A percentile compares a stretch with the other conserved stretches of the same genome.
phyloP scores from a whole-genome alignment of 2,888 invertebrate genomes.

The Dioctria rufipes region DNA sequence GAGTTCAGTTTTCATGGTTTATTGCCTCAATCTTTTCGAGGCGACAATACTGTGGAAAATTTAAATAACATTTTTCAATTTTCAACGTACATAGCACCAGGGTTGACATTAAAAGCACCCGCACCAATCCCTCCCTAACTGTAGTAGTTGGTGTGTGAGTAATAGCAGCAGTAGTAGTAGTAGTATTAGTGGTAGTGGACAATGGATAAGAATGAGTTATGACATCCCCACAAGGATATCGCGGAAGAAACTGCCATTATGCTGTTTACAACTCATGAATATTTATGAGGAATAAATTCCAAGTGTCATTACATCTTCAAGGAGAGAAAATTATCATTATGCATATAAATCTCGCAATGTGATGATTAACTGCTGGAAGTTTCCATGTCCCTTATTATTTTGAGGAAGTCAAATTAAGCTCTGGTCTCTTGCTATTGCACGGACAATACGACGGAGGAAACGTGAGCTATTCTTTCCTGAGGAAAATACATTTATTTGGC shows the following conservation, averaged over 20 bases:
- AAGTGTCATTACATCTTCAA: conserved; percentile 23
- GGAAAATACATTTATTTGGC: too few relatives aligned
- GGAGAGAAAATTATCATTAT: conserved; percentile 26
- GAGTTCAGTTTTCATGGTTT: background rate
- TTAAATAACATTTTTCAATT: conserved; percentile 14
- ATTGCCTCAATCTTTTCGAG: conserved; percentile 3
- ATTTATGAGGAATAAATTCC: conserved; percentile 34
- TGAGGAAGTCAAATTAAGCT: background rate
- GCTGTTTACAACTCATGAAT: conserved; percentile 22
- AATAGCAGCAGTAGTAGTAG: background rate
- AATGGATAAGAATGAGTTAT: conserved; percentile 34
- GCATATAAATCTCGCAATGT: conserved; percentile 12
- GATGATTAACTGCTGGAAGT: conserved; percentile 10
- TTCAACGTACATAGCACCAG: background rate
- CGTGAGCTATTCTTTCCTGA: too few relatives aligned
- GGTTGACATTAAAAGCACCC: background rate
- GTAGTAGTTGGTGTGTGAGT: too few relatives aligned
- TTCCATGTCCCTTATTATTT: background rate
- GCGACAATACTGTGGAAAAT: background rate
- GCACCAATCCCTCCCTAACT: too few relatives aligned
- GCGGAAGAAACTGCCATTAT: conserved; percentile 5
- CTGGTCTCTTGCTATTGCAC: too few relatives aligned
- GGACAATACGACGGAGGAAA: too few relatives aligned
- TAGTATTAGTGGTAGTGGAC: conserved; percentile 1
- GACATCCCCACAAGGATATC: conserved; percentile 11